Base-by-base conservation (phyloP, 2,113 vertebrate species). In the Alligator mississippiensis region DNA sequence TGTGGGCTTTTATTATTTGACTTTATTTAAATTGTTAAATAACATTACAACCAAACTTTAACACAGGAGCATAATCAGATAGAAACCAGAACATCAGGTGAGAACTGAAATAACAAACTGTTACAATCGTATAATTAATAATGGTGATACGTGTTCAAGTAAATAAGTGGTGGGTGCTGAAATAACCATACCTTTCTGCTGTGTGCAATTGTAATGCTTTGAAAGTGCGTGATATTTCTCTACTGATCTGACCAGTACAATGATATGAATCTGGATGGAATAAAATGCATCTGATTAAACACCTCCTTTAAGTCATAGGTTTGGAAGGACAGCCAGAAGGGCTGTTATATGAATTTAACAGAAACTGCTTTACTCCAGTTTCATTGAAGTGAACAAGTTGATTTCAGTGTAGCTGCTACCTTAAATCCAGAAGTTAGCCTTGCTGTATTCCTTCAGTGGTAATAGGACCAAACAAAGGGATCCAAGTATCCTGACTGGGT, bases 1-100 rank as follows among this genome's bases (percentile, higher is more conserved):
- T 88, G 57, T 34, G 16, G 54, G 89, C 57, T 87, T 83, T 47
- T 66, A 64, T 70, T 38, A 81, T 96, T 94, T 74, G 17, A 79
- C 88, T 95, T 93, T 85, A 76, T 90, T 93, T 93, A 72, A 90
- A 92, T 95, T 93, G 89, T 95, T 89, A 86, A 86, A 24, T 62
- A 90, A 82, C 57, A 59, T 89, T 68, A 25, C 13, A 81, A 11
- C 28, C 22, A 78, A 83, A 30, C 80, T n/a, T 30, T 55, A 61
- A 79, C 13, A 11, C 1, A 61, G 94, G 92, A 62, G 63, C 3
- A 5, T 61, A 12, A 63, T 11, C 0, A 0, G 86, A 21, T 3
- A 1, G 60, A 74, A 78, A 85, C 25, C 60, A 85, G 84, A 89
- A 6, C 1, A 3, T n/a, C 5, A 75, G 55, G 92, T 59, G 59